phyloP scores from a whole-genome alignment of 1,140 invertebrate species.

The Nylanderia fulva region DNA sequence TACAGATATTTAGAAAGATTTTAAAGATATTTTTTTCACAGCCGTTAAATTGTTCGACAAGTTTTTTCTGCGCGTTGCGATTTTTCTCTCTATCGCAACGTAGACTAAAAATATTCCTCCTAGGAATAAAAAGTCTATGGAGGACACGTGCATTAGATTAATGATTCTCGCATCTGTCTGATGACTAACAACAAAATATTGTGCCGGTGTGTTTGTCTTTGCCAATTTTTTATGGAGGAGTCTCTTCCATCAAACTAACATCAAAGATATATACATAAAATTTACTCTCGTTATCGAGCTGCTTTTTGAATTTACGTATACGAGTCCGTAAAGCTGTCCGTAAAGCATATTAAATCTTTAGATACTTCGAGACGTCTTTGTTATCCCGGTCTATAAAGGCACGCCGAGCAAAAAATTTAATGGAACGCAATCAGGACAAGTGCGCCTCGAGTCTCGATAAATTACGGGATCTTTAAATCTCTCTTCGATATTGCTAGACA shows the following conservation, averaged over 20 bases:
- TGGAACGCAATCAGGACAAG: slow-evolving; percentile 17
- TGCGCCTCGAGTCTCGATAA: slow-evolving; percentile 20
- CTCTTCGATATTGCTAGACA: not conserved
- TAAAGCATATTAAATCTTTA: slow-evolving; percentile 50
- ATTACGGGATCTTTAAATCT: slow-evolving; percentile 17
- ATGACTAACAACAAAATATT: slow-evolving; percentile 41
- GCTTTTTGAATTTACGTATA: slow-evolving; percentile 25
- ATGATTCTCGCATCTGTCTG: slow-evolving; percentile 25
- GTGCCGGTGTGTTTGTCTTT: slow-evolving; percentile 31
- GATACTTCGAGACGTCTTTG: slow-evolving; percentile 2
- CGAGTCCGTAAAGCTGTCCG: slow-evolving; percentile 7
- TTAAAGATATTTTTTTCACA: too few species aligned
- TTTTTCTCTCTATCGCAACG: not conserved
- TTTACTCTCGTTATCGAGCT: slow-evolving; percentile 30
- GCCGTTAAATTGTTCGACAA: not conserved
- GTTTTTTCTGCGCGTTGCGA: not conserved
- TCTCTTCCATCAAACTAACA: slow-evolving; percentile 20
- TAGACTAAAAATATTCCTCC: slow-evolving; percentile 19
- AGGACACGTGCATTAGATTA: slow-evolving; percentile 29
- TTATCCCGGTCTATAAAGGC: slow-evolving; percentile 12
- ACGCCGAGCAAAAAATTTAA: slow-evolving; percentile 31
- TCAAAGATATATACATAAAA: slow-evolving; percentile 8
- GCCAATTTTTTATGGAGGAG: slow-evolving; percentile 21
- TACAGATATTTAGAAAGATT: too few species aligned
- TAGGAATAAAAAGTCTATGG: not conserved